These are phyloP conservation scores for Hirudo medicinalis DNA, from an alignment of 1,140 invertebrate genomes.

Conservation along the genomic window DNA sequence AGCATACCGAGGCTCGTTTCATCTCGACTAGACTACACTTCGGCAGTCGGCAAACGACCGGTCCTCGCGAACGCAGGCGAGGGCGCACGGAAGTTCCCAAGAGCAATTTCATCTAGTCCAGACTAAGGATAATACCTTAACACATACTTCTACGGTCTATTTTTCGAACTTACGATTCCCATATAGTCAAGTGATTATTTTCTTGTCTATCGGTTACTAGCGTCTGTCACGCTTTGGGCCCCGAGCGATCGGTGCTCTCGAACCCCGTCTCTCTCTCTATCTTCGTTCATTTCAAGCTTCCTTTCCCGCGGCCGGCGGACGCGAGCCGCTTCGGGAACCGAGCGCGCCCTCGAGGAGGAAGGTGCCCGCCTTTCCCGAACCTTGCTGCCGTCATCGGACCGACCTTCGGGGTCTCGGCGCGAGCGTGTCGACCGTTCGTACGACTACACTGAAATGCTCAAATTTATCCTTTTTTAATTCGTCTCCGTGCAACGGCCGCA, in stretches of 20 bases:
- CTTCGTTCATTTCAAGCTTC: neutral
- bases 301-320: neutral
- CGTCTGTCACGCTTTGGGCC: neutral
- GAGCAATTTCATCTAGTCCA: neutral
- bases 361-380: too few relatives aligned
- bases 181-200: slow-evolving; percentile 8
- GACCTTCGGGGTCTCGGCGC: too few relatives aligned
- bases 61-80: neutral
- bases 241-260: neutral
- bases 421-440: too few relatives aligned
- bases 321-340: too few relatives aligned
- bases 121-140: neutral
- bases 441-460: too few relatives aligned
- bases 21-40: too few relatives aligned
- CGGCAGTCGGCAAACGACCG: too few relatives aligned
- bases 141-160: neutral
- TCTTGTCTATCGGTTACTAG: neutral
- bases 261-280: slow-evolving; percentile 15
- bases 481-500: too few relatives aligned
- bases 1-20: too few relatives aligned
- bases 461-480: too few relatives aligned
- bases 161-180: neutral
- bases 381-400: too few relatives aligned
- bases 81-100: neutral
- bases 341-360: too few relatives aligned